Base-by-base conservation (phyloP, 2,113 vertebrate genomes). In the Potamarius usumacintae region DNA sequence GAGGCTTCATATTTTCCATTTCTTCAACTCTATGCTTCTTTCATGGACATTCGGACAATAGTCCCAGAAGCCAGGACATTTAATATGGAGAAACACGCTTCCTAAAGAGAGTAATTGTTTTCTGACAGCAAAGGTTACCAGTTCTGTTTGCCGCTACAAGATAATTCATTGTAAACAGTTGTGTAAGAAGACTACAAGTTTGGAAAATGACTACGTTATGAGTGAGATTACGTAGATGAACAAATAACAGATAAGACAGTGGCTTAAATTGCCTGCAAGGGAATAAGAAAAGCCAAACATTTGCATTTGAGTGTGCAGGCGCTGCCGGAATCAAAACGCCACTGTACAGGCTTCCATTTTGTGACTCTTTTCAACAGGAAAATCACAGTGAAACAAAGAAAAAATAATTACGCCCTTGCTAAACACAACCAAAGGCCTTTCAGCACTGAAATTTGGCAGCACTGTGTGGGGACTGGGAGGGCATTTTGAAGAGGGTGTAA, bases 401-500 rank as follows among this genome's bases (percentile, higher is more conserved):
- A 87, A 88, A 84, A 90, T 90, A 91, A 92, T 92, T 89, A 88
- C 57, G 69, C 88, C 89, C 82, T 81, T 34, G 25, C 86, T 78
- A 77, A 77, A 88, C 20, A 89, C 48, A 83, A 65, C 53, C 80
- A 10, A 90, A 83, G 87, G 81, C 90, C 87, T 92, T 93, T 92
- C 85, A 92, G 82, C 84, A 34, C 30, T 27, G 89, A 69, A 88
- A 89, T 87, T 87, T 92, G 92, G 92, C 93, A 91, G 58, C 4
- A 83, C 17, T 87, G 55, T 88, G 90, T 86, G 52, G 80, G 85
- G 85, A 92, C 88, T 92, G 83, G 10, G 80, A 88, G 88, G 89
- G 72, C 86, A 91, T 93, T 94, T 92, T 91, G 90, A 93, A 91
- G 86, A 88, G 92, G 92, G 82, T 86, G 85, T 91, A 91, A 92